Conservation (phyloP, 2,113 vertebrate species). For the human (Homo sapiens) region GRCh38 chr6:64947501-64948000, state of each 20-base stretch:
- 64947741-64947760: not conserved
- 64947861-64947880: not conserved
- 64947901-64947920: not conserved
- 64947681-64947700: not conserved
- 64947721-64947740: not conserved
- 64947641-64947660: not conserved
- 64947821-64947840: fast-evolving
- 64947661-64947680: not conserved
- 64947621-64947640: not conserved
- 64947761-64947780: not conserved
- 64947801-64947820: not conserved
- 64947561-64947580: not conserved
- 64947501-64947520: not conserved
- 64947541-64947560: not conserved
- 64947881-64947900: not conserved
- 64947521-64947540: not conserved
- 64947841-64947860: not conserved
- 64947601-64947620: not conserved
- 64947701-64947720: not conserved
- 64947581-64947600: not conserved
- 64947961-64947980: not conserved
- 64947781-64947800: not conserved
- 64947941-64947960: not conserved
- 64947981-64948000: not conserved
- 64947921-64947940: not conserved